A percentile compares a stretch with the other conserved stretches of the same genome.
Conservation (phyloP, 2,113 vertebrate genomes). For the Jaculus jaculus region DNA sequence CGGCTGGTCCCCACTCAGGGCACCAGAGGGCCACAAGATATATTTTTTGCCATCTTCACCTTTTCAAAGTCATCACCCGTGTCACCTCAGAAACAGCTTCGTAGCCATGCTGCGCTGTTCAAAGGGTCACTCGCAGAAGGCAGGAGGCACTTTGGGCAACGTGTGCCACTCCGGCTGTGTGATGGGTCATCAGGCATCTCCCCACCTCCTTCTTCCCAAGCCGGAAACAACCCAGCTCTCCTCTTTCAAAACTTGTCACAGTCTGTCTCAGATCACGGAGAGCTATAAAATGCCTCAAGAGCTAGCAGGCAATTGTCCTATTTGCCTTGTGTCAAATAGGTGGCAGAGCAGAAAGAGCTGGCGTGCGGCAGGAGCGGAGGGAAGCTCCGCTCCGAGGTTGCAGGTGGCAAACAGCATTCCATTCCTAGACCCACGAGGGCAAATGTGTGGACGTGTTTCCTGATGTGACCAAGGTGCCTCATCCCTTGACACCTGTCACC, state of each 20-base stretch:
- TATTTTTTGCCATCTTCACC: background rate
- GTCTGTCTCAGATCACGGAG: background rate
- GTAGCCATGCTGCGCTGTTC: background rate
- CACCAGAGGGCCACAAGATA: fast-evolving
- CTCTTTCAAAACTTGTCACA: background rate
- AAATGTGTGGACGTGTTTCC: slow-evolving; percentile 23
- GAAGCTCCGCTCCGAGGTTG: background rate
- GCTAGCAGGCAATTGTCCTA: no score
- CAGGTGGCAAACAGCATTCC: slow-evolving; percentile 6
- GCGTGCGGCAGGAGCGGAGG: background rate
- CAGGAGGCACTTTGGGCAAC: background rate
- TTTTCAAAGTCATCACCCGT: background rate
- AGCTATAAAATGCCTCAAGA: background rate
- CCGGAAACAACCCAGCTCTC: no score
- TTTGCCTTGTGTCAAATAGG: background rate
- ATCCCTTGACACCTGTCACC: background rate
- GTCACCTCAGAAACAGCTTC: background rate
- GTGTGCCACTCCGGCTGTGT: background rate
- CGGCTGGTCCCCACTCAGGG: fast-evolving
- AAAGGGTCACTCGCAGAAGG: background rate
- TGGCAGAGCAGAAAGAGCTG: background rate
- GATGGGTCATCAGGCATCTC: fast-evolving
- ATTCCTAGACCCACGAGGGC: background rate
- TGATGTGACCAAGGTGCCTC: background rate
- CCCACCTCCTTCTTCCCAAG: background rate